Evolutionary conservation across 2,888 invertebrate species (phyloP).

Genomic region (Diogma glabrata): DNA sequence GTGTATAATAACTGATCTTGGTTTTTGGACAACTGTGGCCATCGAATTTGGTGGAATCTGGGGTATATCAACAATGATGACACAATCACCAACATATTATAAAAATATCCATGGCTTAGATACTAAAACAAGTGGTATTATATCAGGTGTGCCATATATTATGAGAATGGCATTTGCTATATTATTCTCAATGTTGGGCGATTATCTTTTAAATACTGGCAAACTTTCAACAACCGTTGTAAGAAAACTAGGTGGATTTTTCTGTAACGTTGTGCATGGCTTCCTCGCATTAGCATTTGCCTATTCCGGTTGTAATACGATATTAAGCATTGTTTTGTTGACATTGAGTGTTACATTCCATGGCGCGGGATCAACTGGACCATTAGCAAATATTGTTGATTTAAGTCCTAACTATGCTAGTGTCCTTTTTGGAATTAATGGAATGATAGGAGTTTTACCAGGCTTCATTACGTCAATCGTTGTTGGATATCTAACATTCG

Average conservation of each 20-base stretch:
- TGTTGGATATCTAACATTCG: slow-evolving; percentile 48
- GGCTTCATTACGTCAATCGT: slow-evolving; percentile 51
- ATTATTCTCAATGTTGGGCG: slow-evolving; percentile 43
- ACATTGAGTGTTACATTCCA: slow-evolving; percentile 50
- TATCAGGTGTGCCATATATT: slow-evolving; percentile 51
- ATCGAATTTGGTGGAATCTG: slow-evolving; percentile 56
- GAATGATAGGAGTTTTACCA: slow-evolving; percentile 43
- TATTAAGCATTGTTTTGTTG: slow-evolving; percentile 46
- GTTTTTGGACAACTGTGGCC: slow-evolving; percentile 51
- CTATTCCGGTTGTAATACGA: slow-evolving; percentile 49
- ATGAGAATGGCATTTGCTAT: slow-evolving; percentile 47
- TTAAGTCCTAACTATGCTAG: slow-evolving; percentile 50
- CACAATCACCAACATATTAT: slow-evolving; percentile 59
- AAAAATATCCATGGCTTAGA: slow-evolving; percentile 56
- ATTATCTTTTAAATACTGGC: slow-evolving; percentile 44
- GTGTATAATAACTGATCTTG: slow-evolving; percentile 43
- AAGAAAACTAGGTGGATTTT: slow-evolving; percentile 47
- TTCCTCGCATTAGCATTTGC: slow-evolving; percentile 48
- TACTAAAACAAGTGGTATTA: slow-evolving; percentile 48
- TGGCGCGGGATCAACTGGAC: slow-evolving; percentile 55
- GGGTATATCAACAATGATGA: slow-evolving; percentile 58
- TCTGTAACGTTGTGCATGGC: slow-evolving; percentile 50
- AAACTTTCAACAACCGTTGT: slow-evolving; percentile 48
- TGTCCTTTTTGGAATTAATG: slow-evolving; percentile 47
- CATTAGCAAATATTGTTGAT: slow-evolving; percentile 53